These are phyloP conservation scores for Hirtodrosophila cameraria DNA, from an alignment of 2,888 invertebrate species.

Conservation along the genomic window DNA sequence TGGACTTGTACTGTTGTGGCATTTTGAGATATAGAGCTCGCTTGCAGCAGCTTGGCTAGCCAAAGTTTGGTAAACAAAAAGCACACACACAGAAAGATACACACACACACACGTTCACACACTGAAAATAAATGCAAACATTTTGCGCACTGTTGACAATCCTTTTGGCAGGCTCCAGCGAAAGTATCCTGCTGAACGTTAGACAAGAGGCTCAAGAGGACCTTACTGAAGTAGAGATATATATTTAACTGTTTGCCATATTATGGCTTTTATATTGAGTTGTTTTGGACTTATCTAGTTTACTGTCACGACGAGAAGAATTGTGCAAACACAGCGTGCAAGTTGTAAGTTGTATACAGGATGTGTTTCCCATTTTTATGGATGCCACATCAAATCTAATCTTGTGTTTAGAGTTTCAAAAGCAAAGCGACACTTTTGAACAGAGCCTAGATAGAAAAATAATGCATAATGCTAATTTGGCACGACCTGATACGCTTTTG, in stretches of 20 bases:
- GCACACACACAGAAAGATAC: slow-evolving; percentile 34
- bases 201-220: slow-evolving; percentile 11
- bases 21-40: slow-evolving; percentile 20
- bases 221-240: slow-evolving; percentile 25
- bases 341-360: slow-evolving; percentile 47
- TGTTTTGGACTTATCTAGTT: slow-evolving; percentile 80
- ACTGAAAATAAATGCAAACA: slow-evolving; percentile 49
- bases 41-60: slow-evolving; percentile 44
- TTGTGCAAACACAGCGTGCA: slow-evolving; percentile 51
- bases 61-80: slow-evolving; percentile 64
- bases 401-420: slow-evolving; percentile 46
- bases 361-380: slow-evolving; percentile 51
- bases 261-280: slow-evolving; percentile 81
- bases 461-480: slow-evolving; percentile 55
- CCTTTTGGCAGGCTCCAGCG: slow-evolving; percentile 39
- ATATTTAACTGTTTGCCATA: slow-evolving; percentile 73
- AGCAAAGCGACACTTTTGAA: slow-evolving; percentile 11
- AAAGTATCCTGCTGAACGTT: slow-evolving; percentile 48
- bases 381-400: slow-evolving; percentile 41
- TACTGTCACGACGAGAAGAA: slow-evolving; percentile 56
- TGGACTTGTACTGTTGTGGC: slow-evolving; percentile 47
- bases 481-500: slow-evolving; percentile 33
- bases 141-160: slow-evolving; percentile 66
- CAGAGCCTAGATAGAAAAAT: slow-evolving; percentile 11
- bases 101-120: slow-evolving; percentile 25